Evolutionary conservation across 2,888 invertebrate species (phyloP).

Genomic region (Agrotis clavis): DNA sequence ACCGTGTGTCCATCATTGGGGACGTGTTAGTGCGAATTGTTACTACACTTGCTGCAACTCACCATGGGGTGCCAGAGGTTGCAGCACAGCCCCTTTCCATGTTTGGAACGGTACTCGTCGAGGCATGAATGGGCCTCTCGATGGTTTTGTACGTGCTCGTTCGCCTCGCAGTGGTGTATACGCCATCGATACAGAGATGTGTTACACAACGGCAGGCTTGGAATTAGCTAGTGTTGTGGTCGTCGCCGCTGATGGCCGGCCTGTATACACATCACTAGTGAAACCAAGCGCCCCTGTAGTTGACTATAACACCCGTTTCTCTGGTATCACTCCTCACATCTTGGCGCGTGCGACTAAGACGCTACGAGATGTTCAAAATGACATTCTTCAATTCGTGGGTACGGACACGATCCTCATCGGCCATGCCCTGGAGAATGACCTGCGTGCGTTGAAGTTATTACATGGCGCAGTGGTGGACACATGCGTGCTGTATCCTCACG

Average conservation of each 20-base stretch:
- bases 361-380: constrained; percentile 95
- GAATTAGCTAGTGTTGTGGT: constrained; percentile 97
- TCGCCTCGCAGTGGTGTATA: constrained; percentile 92
- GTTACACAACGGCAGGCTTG: constrained; percentile 96
- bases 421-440: constrained; percentile 98
- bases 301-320: constrained; percentile 98
- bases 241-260: constrained; percentile 93
- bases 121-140: constrained; percentile 94
- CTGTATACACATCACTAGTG: constrained; percentile 96
- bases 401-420: constrained; percentile 98
- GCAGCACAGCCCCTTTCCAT: constrained; percentile 92
- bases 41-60: constrained; percentile 93
- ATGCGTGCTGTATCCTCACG: constrained; percentile 96
- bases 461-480: constrained; percentile 97
- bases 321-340: constrained; percentile 95
- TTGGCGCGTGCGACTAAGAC: constrained; percentile 92
- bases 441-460: constrained; percentile 95
- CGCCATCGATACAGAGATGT: constrained; percentile 99
- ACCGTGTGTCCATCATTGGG: constrained; percentile 97
- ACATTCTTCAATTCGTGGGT: constrained; percentile 95
- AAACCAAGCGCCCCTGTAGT: constrained; percentile 95
- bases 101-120: constrained; percentile 94
- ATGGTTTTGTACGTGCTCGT: constrained; percentile 92
- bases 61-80: constrained; percentile 91
- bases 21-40: constrained; percentile 92